phyloP scores from a whole-genome alignment of 1,140 invertebrate species.

The Amphibalanus amphitrite region DNA sequence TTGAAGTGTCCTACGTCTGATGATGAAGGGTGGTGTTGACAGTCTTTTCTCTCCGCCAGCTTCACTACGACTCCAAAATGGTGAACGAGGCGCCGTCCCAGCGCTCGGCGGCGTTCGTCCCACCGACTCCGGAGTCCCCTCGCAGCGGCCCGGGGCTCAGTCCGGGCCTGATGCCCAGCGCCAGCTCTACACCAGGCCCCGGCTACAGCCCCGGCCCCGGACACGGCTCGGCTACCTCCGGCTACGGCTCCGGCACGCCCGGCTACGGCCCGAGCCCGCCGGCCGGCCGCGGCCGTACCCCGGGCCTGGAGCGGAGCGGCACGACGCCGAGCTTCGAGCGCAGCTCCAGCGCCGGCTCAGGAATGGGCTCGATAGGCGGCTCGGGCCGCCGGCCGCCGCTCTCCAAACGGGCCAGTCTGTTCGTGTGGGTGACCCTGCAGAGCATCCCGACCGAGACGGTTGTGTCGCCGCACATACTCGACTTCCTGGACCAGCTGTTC shows the following conservation, averaged over 20 bases:
- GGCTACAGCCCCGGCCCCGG: too few relatives aligned
- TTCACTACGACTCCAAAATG: conserved; percentile 23
- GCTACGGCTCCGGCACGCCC: too few relatives aligned
- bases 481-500: conserved; percentile 84
- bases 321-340: too few relatives aligned
- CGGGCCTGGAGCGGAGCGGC: too few relatives aligned
- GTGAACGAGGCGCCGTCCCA: conserved; percentile 7
- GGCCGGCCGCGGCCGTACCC: too few relatives aligned
- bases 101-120: neutral
- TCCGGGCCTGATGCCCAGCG: neutral
- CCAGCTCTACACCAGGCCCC: too few relatives aligned
- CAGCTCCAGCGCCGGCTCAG: neutral
- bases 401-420: conserved; percentile 77
- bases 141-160: neutral
- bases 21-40: too few relatives aligned
- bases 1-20: too few relatives aligned
- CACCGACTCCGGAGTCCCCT: neutral
- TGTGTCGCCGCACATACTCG: conserved; percentile 82
- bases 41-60: too few relatives aligned
- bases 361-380: conserved; percentile 1
- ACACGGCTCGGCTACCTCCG: too few relatives aligned
- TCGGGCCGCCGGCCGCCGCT: conserved; percentile 1
- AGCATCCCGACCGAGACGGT: conserved; percentile 91
- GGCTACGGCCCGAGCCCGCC: too few relatives aligned
- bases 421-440: conserved; percentile 88